These are phyloP conservation scores for Periparus ater DNA, from an alignment of 2,797 vertebrate species.

Conservation along the genomic window DNA sequence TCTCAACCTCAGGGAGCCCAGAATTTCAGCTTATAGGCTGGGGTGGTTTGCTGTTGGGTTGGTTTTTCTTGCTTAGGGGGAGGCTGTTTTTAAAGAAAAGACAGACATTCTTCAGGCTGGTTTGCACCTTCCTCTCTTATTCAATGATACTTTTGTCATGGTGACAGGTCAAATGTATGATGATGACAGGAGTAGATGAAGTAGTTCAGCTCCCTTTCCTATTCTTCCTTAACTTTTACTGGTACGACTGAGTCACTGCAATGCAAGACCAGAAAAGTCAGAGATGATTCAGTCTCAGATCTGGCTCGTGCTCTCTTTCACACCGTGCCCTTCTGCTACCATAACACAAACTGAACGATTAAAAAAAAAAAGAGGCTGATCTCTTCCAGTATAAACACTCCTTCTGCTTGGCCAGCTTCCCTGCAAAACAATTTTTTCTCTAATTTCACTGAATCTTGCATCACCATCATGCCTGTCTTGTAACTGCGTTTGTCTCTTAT, in stretches of 20 bases:
- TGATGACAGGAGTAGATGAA: background rate
- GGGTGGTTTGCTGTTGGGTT: background rate
- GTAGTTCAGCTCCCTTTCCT: background rate
- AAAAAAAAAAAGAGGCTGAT: background rate
- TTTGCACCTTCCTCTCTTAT: background rate
- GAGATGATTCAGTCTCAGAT: background rate
- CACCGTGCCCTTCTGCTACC: background rate
- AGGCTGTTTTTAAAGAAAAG: background rate
- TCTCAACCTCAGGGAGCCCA: background rate
- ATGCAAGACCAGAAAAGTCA: background rate
- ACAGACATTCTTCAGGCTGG: background rate
- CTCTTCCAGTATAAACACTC: conserved; percentile 32
- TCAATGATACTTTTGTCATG: background rate
- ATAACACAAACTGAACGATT: background rate
- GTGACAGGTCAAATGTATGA: background rate
- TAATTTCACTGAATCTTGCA: background rate
- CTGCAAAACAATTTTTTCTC: conserved; percentile 5
- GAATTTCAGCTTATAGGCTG: accelerated
- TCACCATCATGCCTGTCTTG: background rate
- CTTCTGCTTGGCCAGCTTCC: conserved; percentile 18
- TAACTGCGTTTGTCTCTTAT: background rate
- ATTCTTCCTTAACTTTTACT: background rate
- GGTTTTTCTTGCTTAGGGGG: background rate
- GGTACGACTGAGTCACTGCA: background rate
- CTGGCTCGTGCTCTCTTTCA: background rate